These are phyloP conservation scores for Gracilinanus agilis DNA, from an alignment of 2,113 vertebrate species.

Conservation along the genomic window DNA sequence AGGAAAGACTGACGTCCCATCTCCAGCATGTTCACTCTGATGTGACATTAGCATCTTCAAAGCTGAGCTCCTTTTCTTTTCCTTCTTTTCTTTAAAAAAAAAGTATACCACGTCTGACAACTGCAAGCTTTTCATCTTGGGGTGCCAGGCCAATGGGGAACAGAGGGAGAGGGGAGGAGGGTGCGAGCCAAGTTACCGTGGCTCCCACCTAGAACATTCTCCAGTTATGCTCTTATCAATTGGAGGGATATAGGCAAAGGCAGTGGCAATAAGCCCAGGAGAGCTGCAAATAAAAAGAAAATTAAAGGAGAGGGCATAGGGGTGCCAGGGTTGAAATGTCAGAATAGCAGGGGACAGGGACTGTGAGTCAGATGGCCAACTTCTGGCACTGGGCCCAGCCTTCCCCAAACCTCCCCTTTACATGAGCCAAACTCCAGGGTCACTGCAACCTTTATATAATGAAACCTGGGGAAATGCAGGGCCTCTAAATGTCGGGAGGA, in stretches of 20 bases:
- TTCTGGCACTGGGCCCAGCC: neutral
- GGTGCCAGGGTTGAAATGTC: neutral
- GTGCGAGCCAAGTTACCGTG: neutral
- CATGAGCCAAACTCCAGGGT: conserved; percentile 35
- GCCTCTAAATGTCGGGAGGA: conserved; percentile 6
- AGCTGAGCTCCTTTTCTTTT: neutral
- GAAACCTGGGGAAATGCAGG: conserved; percentile 28
- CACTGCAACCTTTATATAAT: neutral
- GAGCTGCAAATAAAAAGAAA: neutral
- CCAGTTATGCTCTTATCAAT: neutral
- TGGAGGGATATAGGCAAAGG: neutral
- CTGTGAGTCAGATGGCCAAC: neutral
- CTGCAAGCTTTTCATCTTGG: neutral
- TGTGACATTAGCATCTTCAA: neutral
- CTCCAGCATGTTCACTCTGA: conserved; percentile 13
- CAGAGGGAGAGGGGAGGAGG: neutral
- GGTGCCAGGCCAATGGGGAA: neutral
- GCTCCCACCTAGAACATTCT: neutral
- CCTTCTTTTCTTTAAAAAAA: neutral
- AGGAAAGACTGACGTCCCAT: conserved; percentile 2
- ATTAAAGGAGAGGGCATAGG: neutral
- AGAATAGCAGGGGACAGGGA: neutral
- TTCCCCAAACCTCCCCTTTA: neutral
- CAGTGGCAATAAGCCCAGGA: neutral
- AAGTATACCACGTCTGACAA: neutral